phyloP scores from a whole-genome alignment of 2,113 vertebrate species.

The Protobothrops flavoviridis region DNA sequence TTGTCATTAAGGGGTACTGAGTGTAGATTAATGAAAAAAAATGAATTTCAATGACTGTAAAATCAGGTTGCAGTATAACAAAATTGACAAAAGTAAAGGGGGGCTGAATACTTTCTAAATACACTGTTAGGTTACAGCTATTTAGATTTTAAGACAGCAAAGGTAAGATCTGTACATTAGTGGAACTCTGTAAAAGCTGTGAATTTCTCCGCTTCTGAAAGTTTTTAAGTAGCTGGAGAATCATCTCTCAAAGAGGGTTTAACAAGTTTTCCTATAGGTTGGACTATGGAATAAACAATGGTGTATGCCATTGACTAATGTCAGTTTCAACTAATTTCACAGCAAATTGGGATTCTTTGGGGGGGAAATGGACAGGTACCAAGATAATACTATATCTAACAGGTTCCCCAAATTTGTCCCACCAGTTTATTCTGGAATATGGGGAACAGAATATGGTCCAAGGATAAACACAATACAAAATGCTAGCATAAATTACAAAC shows the following conservation, averaged over 20 bases:
- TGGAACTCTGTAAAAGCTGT: not conserved
- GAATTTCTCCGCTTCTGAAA: not conserved
- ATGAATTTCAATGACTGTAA: no score
- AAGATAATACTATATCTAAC: not conserved
- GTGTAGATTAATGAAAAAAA: no score
- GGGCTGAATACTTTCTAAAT: not conserved
- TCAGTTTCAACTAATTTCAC: not conserved
- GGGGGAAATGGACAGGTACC: not conserved
- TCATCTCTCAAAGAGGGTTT: not conserved
- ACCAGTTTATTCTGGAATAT: not conserved
- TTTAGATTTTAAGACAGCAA: not conserved
- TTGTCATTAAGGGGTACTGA: no score
- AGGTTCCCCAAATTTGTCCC: not conserved
- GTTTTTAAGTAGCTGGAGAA: not conserved
- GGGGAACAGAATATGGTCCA: not conserved
- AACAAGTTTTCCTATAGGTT: not conserved
- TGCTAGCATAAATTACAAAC: not conserved
- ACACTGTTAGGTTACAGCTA: not conserved
- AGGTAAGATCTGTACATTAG: not conserved
- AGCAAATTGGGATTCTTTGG: not conserved
- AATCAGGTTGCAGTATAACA: not conserved
- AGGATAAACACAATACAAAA: not conserved
- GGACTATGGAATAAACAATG: not conserved
- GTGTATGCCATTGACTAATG: not conserved
- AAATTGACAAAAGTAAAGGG: not conserved